Base-by-base conservation (phyloP, 1,140 invertebrate species). In the Drosophila santomea region DNA sequence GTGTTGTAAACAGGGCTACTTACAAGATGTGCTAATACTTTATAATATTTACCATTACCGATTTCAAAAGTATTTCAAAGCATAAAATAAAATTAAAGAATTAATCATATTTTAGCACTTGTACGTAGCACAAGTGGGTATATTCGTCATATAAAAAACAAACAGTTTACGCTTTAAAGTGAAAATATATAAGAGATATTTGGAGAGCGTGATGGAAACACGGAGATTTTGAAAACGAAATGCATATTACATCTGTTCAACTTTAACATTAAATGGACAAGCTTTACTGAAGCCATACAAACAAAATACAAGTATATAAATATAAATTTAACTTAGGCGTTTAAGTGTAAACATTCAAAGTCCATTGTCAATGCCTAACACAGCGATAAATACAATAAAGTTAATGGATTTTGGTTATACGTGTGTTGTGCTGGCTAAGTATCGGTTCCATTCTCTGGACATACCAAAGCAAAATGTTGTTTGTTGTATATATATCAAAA, bases 331-430 rank as follows among this genome's bases (percentile, higher is more conserved):
- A 50, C 66, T 50, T 71, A 58, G 20, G 10, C 3, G 3, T 20
- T 20, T 50, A 71, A 38, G n/a, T 66, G 60, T 66, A 52, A 64
- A 68, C 38, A 68, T 52, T 66, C 10, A 64, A 41, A 68, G 64
- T 71, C 67, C 67, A 41, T 69, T 48, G 67, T 69, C 67, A 71
- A 69, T 69, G 67, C 64, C 64, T 48, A 36, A 67, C 45, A 66
- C 60, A 68, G 36, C 60, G 28, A 66, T 43, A 71, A 58, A 71
- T 71, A 68, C 35, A 57, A 48, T 35, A 38, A 15, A 44, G 14
- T 23, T 36, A 41, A 17, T 47, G 15, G 11, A 25, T 38, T 11
- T 45, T n/a, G 32, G 17, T 4, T 45, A 32, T 36, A 32, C 44
- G 12, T 48, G 39, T 63, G 17, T 48, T n/a, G 50, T 63, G 72